A percentile compares a stretch with the other conserved stretches of the same genome.
Conservation (phyloP, 2,888 invertebrate genomes). For the Trachelus troglodyta region DNA sequence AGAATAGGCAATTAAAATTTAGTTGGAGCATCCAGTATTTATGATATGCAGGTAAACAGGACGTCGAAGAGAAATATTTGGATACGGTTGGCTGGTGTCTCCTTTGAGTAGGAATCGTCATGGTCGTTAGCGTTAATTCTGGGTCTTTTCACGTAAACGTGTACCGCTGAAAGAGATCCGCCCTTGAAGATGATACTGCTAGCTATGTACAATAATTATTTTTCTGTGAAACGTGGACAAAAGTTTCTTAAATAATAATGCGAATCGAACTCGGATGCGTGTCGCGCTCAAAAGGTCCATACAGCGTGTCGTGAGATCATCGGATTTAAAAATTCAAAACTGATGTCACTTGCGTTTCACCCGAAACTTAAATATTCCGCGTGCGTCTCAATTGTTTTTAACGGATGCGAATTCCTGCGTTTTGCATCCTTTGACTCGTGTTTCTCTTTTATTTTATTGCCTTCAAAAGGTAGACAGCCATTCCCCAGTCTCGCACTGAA, state of each 20-base stretch:
- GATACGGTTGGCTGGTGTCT: neutral
- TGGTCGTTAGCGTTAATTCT: neutral
- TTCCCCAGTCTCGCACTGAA: constrained; percentile 18
- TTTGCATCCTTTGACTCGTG: neutral
- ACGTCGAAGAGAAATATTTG: neutral
- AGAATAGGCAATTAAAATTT: neutral
- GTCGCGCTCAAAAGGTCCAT: neutral
- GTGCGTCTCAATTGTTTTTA: neutral
- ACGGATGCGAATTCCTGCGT: neutral
- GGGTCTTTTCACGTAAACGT: neutral
- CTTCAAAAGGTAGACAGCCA: constrained; percentile 26
- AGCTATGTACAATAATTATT: neutral
- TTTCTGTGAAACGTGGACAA: neutral
- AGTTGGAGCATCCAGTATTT: neutral
- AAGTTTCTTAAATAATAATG: neutral
- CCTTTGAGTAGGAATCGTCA: neutral
- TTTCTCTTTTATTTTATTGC: neutral
- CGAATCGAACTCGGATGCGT: neutral
- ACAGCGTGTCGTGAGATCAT: neutral
- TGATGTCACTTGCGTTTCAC: neutral
- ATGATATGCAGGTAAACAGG: neutral
- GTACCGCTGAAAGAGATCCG: neutral
- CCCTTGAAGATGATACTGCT: neutral
- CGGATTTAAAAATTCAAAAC: neutral
- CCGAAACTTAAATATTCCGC: neutral